Percentiles rank a stretch among this genome's conserved stretches.
phyloP scores from a whole-genome alignment of 2,888 invertebrate genomes.

The Chesias legatella region DNA sequence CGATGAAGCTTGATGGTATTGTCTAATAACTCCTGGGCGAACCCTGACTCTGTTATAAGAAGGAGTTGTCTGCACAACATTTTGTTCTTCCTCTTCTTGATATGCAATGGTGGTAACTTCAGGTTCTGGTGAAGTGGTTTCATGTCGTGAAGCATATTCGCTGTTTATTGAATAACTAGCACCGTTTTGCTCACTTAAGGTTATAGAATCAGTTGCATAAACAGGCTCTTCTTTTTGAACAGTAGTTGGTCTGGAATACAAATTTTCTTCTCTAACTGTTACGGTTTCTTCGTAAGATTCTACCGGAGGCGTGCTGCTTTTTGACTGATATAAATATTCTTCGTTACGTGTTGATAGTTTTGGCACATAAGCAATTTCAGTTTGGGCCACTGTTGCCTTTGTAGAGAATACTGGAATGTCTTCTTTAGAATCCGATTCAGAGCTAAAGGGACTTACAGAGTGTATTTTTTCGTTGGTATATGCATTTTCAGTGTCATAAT shows the following conservation, averaged over 20 bases:
- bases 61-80: slow-evolving; percentile 65
- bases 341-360: slow-evolving; percentile 45
- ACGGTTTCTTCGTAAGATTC: slow-evolving; percentile 47
- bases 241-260: slow-evolving; percentile 44
- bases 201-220: slow-evolving; percentile 44
- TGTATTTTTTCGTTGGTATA: slow-evolving; percentile 60
- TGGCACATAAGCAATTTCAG: slow-evolving; percentile 49
- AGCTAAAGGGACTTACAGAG: slow-evolving; percentile 49
- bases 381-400: slow-evolving; percentile 40
- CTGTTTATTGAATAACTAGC: slow-evolving; percentile 43
- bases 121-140: slow-evolving; percentile 34
- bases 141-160: slow-evolving; percentile 45
- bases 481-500: slow-evolving; percentile 65
- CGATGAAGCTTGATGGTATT: slow-evolving; percentile 62
- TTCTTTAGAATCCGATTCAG: slow-evolving; percentile 44
- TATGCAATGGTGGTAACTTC: slow-evolving; percentile 27
- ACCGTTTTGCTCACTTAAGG: slow-evolving; percentile 47
- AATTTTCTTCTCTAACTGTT: slow-evolving; percentile 47
- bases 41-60: slow-evolving; percentile 68
- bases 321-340: slow-evolving; percentile 48
- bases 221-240: slow-evolving; percentile 41
- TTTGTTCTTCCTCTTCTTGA: slow-evolving; percentile 49
- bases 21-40: slow-evolving; percentile 63
- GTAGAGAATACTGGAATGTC: slow-evolving; percentile 31
- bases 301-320: slow-evolving; percentile 49